Evolutionary conservation across 1,140 invertebrate species (phyloP), one percentile per base, ranked within the genome.

Genomic region (Listronotus bonariensis): DNA sequence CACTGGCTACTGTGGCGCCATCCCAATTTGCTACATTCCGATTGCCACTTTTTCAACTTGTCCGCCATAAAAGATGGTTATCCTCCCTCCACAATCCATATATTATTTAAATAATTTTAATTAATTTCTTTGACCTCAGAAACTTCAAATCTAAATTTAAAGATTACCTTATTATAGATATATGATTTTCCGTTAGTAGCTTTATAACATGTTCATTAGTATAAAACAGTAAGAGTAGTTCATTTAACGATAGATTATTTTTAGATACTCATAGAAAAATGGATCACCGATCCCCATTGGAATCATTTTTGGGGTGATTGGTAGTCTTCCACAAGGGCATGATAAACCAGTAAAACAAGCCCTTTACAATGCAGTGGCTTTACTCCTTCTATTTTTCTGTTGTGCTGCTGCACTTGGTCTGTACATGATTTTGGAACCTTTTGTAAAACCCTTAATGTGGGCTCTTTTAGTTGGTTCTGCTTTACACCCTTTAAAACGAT

Each of bases 391-490:
- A 54, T 80, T 84, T 36, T 75, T 89, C 42, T 85, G 86, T 68
- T 85, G 85, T 72, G 84, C 84, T 1, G 90, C 89, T 10, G 83
- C 87, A 20, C 90, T 88, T 72, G 91, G 92, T 5, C 83, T 96
- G 12, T 96, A 93, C 75, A 86, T 90, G 65, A 89, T 95, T 48
- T 79, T 97, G 6, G 89, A 92, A 74, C 93, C 95, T 0, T 98
- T 98, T 80, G 85, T 97, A 14, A 90, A 93, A 72, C 93, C 96
- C 0, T 76, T 98, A 34, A 84, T 97, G 61, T 99, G 96, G 96
- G 95, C 96, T 5, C 80, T 97, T 46, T 78, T 99, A 12, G 93
- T 94, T 77, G 94, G 94, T 11, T 92, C 92, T 8, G 89, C 95
- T 36, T 82, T 97, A 20, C 91, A 95, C 78, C 94, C 94, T 0